Evolutionary conservation across 1,140 invertebrate genomes (phyloP).

Genomic region (Holotrichia oblita): DNA sequence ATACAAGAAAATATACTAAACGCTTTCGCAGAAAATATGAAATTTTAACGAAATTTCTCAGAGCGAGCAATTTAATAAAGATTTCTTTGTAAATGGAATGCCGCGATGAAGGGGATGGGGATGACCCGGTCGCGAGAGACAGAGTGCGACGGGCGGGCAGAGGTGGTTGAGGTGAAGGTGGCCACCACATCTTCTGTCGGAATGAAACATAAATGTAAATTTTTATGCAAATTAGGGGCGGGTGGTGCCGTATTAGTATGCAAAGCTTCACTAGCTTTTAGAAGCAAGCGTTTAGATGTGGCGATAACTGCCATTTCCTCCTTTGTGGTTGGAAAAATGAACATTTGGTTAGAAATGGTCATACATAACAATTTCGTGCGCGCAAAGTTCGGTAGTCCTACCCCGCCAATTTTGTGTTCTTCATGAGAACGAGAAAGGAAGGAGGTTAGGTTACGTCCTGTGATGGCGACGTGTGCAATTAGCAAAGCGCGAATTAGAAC

Average conservation of each 20-base stretch:
- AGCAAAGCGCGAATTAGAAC: slow-evolving; percentile 28
- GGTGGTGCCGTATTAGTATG: slow-evolving; percentile 48
- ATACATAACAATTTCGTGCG: slow-evolving; percentile 41
- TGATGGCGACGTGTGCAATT: slow-evolving; percentile 45
- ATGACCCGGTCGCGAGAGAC: not conserved
- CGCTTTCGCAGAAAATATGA: slow-evolving; percentile 26
- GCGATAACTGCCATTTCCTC: slow-evolving; percentile 53
- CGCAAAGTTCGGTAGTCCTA: not conserved
- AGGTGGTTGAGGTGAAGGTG: slow-evolving; percentile 14
- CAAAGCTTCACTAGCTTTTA: slow-evolving; percentile 52
- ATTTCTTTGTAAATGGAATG: slow-evolving; percentile 34
- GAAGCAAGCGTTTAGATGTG: slow-evolving; percentile 51
- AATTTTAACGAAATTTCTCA: slow-evolving; percentile 34
- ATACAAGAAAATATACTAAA: not conserved
- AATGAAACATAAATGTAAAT: slow-evolving; percentile 52
- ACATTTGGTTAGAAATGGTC: slow-evolving; percentile 51
- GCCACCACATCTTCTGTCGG: slow-evolving; percentile 39
- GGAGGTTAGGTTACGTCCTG: not conserved
- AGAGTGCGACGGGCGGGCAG: not conserved
- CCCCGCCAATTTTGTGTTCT: not conserved
- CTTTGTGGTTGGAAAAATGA: slow-evolving; percentile 51
- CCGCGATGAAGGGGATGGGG: not conserved
- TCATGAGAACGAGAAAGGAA: not conserved
- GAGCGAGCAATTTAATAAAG: slow-evolving; percentile 37
- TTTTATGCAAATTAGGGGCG: slow-evolving; percentile 48